phyloP scores from a whole-genome alignment of 2,797 vertebrate genomes.

The Ambastaia sidthimunki region DNA sequence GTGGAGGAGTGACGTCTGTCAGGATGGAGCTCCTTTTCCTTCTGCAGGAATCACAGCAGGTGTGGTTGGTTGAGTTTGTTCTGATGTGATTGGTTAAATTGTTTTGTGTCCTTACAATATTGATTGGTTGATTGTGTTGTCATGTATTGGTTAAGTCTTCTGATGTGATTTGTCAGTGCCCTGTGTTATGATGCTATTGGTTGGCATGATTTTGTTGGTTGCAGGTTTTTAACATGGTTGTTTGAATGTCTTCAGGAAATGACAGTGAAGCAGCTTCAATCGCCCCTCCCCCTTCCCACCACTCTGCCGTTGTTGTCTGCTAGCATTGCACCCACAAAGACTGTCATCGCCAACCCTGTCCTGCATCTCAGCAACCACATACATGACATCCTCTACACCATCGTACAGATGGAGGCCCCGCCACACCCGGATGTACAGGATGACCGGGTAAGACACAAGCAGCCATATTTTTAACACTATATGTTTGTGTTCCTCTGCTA shows the following conservation, averaged over 20 bases:
- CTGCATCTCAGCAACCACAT: conserved; percentile 97
- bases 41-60: conserved; percentile 98
- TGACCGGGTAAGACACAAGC: conserved; percentile 81
- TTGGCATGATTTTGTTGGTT: no score
- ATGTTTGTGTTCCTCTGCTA: neutral
- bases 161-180: neutral
- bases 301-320: conserved; percentile 94
- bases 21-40: conserved; percentile 98
- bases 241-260: conserved; percentile 84
- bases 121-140: neutral
- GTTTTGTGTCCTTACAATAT: neutral
- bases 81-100: neutral
- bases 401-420: conserved; percentile 89
- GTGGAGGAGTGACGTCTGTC: conserved; percentile 95
- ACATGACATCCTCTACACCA: conserved; percentile 94
- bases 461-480: neutral
- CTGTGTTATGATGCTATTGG: neutral
- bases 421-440: conserved; percentile 88
- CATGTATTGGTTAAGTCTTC: neutral
- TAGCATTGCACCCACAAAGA: conserved; percentile 95
- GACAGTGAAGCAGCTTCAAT: conserved; percentile 97
- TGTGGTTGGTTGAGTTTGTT: conserved; percentile 48
- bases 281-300: conserved; percentile 93
- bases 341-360: conserved; percentile 97
- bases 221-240: neutral